A percentile compares a stretch with the other conserved stretches of the same genome.
phyloP scores from a whole-genome alignment of 2,888 invertebrate species.

The Tetranychus truncatus region DNA sequence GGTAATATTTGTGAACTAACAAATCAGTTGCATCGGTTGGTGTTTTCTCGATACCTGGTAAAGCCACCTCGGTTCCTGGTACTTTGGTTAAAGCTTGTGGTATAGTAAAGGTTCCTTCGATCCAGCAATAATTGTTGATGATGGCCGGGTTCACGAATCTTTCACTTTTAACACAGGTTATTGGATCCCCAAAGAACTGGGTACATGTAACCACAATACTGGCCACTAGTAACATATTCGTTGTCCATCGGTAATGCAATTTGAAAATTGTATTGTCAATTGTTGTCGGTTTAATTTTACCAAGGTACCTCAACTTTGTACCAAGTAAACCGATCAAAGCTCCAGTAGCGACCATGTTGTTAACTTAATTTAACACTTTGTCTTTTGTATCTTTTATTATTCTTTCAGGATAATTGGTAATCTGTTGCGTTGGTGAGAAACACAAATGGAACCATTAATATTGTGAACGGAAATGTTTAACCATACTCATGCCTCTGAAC shows the following conservation, averaged over 20 bases:
- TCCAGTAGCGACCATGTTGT: slow-evolving; percentile 3
- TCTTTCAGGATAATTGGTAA: background rate
- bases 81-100: slow-evolving; percentile 35
- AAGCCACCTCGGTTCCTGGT: slow-evolving; percentile 40
- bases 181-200: slow-evolving; percentile 11
- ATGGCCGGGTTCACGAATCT: background rate
- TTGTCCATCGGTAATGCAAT: slow-evolving; percentile 7
- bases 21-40: slow-evolving; percentile 20
- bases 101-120: slow-evolving; percentile 73
- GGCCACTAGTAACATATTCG: background rate
- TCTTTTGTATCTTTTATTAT: background rate
- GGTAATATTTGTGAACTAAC: slow-evolving; percentile 27
- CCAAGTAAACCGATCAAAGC: background rate
- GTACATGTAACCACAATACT: background rate
- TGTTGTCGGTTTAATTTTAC: slow-evolving; percentile 3
- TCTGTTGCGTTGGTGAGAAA: too few species aligned
- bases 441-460: too few species aligned
- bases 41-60: slow-evolving; percentile 46
- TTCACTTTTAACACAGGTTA: background rate
- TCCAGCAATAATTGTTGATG: slow-evolving; percentile 65
- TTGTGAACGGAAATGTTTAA: too few species aligned
- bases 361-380: background rate
- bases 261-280: slow-evolving; percentile 3
- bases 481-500: too few species aligned
- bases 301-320: background rate